These are phyloP conservation scores for Cryptoleucopteryx plumbea DNA, from an alignment of 2,113 vertebrate genomes.

Conservation along the genomic window DNA sequence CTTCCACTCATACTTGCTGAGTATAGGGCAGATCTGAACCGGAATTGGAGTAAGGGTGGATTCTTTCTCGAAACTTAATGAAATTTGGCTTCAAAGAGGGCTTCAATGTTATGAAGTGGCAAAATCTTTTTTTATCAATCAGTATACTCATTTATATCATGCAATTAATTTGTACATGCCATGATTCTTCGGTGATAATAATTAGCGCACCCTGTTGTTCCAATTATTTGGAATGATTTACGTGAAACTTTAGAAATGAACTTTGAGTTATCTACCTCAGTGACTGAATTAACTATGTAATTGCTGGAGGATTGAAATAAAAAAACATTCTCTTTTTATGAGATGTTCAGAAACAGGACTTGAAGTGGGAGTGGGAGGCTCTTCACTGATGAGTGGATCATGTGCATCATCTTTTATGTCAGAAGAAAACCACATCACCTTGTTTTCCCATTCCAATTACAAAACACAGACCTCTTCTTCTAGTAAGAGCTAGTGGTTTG, in stretches of 20 bases:
- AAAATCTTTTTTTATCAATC: background rate
- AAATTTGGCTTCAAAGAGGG: background rate
- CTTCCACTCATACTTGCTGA: background rate
- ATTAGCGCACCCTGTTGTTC: background rate
- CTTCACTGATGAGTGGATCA: background rate
- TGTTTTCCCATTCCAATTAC: background rate
- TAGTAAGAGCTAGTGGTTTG: background rate
- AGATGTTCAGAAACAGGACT: background rate
- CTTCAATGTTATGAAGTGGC: background rate
- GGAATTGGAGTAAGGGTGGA: background rate
- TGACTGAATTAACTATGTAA: background rate
- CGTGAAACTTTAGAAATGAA: background rate
- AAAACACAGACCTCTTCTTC: background rate
- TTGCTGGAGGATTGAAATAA: background rate
- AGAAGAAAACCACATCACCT: background rate
- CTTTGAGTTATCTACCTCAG: background rate
- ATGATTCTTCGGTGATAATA: background rate
- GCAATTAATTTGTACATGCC: background rate
- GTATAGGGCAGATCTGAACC: background rate
- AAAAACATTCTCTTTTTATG: background rate
- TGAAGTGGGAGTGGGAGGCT: background rate
- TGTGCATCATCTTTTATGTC: background rate
- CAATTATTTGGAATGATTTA: background rate
- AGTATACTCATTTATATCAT: background rate
- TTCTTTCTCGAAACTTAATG: background rate